A percentile compares a stretch with the other conserved stretches of the same genome.
Conservation (phyloP, 2,797 vertebrate species). For the Cirrhinus molitorella region DNA sequence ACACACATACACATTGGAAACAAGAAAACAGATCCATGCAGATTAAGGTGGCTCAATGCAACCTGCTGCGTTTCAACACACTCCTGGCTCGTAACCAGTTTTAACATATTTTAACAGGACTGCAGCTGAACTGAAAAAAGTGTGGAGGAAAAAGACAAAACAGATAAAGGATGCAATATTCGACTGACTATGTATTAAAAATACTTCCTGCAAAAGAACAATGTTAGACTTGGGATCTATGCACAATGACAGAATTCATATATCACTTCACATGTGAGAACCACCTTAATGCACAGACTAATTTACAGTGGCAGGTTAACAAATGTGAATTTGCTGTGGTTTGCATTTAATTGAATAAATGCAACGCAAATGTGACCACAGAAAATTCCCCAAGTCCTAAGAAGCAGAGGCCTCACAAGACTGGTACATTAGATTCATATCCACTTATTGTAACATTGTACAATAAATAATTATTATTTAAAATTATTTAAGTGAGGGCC, state of each 20-base stretch:
- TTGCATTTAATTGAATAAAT: slow-evolving; percentile 41
- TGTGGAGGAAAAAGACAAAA: background rate
- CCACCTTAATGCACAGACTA: slow-evolving; percentile 83
- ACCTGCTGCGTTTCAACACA: slow-evolving; percentile 33
- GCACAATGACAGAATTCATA: background rate
- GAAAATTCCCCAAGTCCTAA: slow-evolving; percentile 72
- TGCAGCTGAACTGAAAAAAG: slow-evolving; percentile 4
- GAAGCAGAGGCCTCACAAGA: slow-evolving; percentile 68
- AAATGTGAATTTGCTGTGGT: slow-evolving; percentile 73
- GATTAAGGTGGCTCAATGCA: slow-evolving; percentile 86
- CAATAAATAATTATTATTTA: background rate
- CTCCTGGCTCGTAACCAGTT: slow-evolving; percentile 26
- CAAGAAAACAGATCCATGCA: slow-evolving; percentile 87
- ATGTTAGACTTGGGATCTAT: slow-evolving; percentile 11
- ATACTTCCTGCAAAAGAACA: slow-evolving; percentile 46
- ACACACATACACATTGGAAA: slow-evolving; percentile 94
- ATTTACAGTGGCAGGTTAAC: slow-evolving; percentile 50
- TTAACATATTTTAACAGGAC: background rate
- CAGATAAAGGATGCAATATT: background rate
- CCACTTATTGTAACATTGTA: background rate
- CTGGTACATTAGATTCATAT: background rate
- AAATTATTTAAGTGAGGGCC: background rate
- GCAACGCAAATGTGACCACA: slow-evolving; percentile 58
- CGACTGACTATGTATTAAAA: slow-evolving; percentile 7
- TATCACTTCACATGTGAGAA: slow-evolving; percentile 63